Conservation (phyloP, 2,888 invertebrate genomes). For the Podabrus alpinus region DNA sequence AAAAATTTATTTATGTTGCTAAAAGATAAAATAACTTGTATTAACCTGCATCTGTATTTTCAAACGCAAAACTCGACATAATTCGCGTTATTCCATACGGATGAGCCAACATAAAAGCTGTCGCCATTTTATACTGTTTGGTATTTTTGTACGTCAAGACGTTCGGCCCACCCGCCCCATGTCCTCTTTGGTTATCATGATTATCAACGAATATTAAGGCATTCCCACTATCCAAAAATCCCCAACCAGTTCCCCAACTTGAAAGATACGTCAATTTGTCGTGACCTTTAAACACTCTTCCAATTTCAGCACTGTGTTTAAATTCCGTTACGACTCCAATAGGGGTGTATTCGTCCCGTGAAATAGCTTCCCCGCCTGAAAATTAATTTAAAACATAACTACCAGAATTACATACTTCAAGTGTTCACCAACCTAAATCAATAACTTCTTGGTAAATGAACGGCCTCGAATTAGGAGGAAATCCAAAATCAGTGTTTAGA, state of each 20-base stretch:
- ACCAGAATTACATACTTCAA: not conserved
- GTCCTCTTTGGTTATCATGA: conserved; percentile 76
- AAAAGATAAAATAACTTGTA: not conserved
- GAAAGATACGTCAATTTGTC: conserved; percentile 68
- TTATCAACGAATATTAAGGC: conserved; percentile 60
- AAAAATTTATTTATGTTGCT: not conserved
- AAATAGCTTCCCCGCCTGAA: conserved; percentile 51
- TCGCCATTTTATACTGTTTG: conserved; percentile 73
- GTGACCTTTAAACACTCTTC: conserved; percentile 61
- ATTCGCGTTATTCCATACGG: conserved; percentile 78
- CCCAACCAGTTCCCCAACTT: conserved; percentile 70
- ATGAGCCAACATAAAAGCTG: conserved; percentile 86
- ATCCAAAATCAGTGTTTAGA: conserved; percentile 68
- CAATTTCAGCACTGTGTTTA: conserved; percentile 60
- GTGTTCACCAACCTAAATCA: conserved; percentile 57
- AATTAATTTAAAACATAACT: conserved; percentile 60
- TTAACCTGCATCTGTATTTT: conserved; percentile 57
- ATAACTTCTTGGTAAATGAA: conserved; percentile 80
- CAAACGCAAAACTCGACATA: conserved; percentile 85
- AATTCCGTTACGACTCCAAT: conserved; percentile 78
- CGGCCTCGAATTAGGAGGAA: conserved; percentile 65
- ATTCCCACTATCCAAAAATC: conserved; percentile 59
- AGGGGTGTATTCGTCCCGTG: conserved; percentile 51
- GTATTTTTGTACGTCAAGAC: conserved; percentile 72
- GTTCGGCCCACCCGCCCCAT: conserved; percentile 63